Conservation (phyloP, 2,113 vertebrate genomes). For the Microcebus murinus region DNA sequence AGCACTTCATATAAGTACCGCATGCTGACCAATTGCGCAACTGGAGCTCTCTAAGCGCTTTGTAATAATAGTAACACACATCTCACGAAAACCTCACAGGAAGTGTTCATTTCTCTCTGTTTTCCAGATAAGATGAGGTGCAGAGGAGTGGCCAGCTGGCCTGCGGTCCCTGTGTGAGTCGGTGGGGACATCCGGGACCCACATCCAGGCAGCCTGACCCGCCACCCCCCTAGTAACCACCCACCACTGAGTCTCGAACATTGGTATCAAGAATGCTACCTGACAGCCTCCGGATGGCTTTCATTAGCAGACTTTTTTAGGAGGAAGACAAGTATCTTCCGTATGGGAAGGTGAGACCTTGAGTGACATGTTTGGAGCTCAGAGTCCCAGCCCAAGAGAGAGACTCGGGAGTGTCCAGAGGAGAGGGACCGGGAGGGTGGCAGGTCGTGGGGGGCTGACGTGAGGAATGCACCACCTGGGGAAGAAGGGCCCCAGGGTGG, state of each 20-base stretch:
- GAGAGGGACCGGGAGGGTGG: neutral
- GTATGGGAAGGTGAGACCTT: neutral
- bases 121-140: neutral
- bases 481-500: neutral
- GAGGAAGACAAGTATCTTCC: neutral
- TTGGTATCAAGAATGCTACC: accelerated
- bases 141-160: neutral
- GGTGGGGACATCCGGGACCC: neutral
- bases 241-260: accelerated
- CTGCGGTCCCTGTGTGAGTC: neutral
- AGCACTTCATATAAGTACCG: neutral
- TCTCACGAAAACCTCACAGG: neutral
- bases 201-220: neutral
- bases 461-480: too few relatives aligned
- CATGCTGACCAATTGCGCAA: too few relatives aligned
- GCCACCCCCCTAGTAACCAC: accelerated
- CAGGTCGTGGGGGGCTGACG: accelerated
- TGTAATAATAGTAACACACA: neutral
- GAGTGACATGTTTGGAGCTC: neutral
- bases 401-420: neutral
- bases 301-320: neutral
- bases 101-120: neutral
- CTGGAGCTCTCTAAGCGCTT: neutral
- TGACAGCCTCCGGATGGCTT: neutral
- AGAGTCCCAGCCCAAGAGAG: neutral